phyloP scores from a whole-genome alignment of 2,888 invertebrate genomes.

The Chirona hameri region DNA sequence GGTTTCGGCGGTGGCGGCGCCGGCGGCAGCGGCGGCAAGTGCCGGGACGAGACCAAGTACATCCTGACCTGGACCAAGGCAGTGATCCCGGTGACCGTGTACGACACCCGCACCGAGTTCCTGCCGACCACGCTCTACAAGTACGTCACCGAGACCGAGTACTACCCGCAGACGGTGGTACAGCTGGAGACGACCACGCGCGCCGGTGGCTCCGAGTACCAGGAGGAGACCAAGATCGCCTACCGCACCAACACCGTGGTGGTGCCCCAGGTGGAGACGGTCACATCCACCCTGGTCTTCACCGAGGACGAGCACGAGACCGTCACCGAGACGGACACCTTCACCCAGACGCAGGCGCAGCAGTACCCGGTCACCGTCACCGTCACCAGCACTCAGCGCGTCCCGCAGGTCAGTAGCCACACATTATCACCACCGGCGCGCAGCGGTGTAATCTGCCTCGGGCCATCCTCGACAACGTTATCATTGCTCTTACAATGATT shows the following conservation, averaged over 20 bases:
- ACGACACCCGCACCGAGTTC: conserved; percentile 29
- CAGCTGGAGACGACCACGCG: conserved; percentile 30
- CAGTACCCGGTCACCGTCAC: conserved; percentile 26
- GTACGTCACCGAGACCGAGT: conserved; percentile 30
- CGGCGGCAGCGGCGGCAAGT: background rate
- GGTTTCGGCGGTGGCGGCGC: background rate
- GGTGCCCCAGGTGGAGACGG: background rate
- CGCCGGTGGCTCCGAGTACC: conserved; percentile 29
- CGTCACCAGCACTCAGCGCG: conserved; percentile 9
- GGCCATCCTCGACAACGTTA: too few species aligned
- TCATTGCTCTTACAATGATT: too few species aligned
- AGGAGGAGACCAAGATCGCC: conserved; percentile 29
- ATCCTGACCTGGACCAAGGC: conserved; percentile 30
- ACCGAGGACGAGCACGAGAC: conserved; percentile 29
- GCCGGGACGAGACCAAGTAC: conserved; percentile 30
- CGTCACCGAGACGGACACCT: conserved; percentile 26
- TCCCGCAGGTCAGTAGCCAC: background rate
- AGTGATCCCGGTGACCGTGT: conserved; percentile 25
- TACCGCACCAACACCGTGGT: conserved; percentile 29
- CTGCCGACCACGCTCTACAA: conserved; percentile 31
- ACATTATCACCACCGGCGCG: too few species aligned
- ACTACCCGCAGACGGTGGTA: conserved; percentile 9
- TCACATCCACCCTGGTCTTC: conserved; percentile 27
- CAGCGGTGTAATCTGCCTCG: too few species aligned
- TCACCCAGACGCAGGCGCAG: conserved; percentile 1